A percentile compares a stretch with the other conserved stretches of the same genome.
Evolutionary conservation across 1,140 invertebrate genomes (phyloP).

Genomic region (Cyphomyrmex costatus): DNA sequence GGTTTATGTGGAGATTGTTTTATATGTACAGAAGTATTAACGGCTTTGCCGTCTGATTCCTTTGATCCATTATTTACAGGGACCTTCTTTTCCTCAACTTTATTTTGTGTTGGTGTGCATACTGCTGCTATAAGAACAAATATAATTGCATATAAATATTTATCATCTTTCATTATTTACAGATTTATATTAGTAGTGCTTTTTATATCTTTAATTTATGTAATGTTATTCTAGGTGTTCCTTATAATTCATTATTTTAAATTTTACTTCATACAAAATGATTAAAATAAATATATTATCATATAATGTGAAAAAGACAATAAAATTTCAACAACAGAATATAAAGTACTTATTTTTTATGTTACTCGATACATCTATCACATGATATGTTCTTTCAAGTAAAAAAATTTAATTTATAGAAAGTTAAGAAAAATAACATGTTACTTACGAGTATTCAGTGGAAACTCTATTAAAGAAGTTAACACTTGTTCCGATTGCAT

Average conservation of each 20-base stretch:
- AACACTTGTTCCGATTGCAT: conserved; percentile 67
- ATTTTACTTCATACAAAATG: neutral
- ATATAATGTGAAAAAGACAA: neutral
- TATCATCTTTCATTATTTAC: neutral
- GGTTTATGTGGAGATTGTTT: conserved; percentile 72
- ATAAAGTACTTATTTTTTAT: neutral
- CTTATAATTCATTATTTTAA: neutral
- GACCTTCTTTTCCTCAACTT: conserved; percentile 83
- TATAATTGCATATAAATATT: neutral
- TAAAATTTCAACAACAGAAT: neutral
- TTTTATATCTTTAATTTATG: neutral
- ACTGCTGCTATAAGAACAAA: conserved; percentile 71
- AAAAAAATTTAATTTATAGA: neutral
- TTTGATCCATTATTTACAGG: conserved; percentile 77
- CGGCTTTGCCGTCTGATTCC: conserved; percentile 73
- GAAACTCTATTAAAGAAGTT: conserved; percentile 62
- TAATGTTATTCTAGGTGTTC: neutral
- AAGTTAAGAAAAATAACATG: neutral
- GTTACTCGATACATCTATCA: neutral
- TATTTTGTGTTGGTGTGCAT: conserved; percentile 73
- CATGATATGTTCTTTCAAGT: neutral
- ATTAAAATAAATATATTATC: neutral
- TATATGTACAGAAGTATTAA: conserved; percentile 65
- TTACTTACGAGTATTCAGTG: conserved; percentile 63
- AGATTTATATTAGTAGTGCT: neutral